Evolutionary conservation across 2,888 invertebrate species (phyloP), one percentile per base, ranked within the genome.

Genomic region (Folsomia manolachei): DNA sequence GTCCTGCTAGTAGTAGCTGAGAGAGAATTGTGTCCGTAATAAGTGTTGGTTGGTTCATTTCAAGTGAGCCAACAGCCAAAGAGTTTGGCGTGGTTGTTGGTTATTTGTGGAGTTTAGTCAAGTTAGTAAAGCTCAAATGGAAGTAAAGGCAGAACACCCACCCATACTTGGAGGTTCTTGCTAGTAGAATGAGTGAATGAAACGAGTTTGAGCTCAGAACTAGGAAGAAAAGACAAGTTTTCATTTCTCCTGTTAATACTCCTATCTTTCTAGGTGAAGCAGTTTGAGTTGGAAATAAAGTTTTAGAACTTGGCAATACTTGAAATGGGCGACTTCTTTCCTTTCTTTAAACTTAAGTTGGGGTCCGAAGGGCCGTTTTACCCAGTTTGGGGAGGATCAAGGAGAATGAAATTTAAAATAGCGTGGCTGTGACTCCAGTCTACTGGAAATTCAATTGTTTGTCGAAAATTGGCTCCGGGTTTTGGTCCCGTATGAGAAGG

Each of bases 161-260:
- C n/a, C n/a, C n/a, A n/a, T n/a, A n/a, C n/a, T n/a, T n/a, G n/a
- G n/a, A n/a, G n/a, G n/a, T n/a, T n/a, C n/a, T n/a, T n/a, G n/a
- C n/a, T n/a, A n/a, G n/a, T n/a, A n/a, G n/a, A n/a, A n/a, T n/a
- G n/a, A n/a, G n/a, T n/a, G n/a, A n/a, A n/a, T n/a, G n/a, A n/a
- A n/a, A n/a, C n/a, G n/a, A n/a, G n/a, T n/a, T n/a, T n/a, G n/a
- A n/a, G n/a, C n/a, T n/a, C n/a, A n/a, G n/a, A n/a, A n/a, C n/a
- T n/a, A n/a, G n/a, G 27, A 4, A 4, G 7, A 7, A 19, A 23
- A 66, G 65, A 66, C 65, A 66, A 66, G 65, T 66, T 66, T 66
- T 66, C 65, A 66, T 66, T 66, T 66, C 65, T 66, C 23, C 11
- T 51, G 65, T 66, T 66, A 66, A 66, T 66, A 66, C 65, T 52